Evolutionary conservation across 2,797 vertebrate genomes (phyloP).

Genomic region (Clarias laeviceps): DNA sequence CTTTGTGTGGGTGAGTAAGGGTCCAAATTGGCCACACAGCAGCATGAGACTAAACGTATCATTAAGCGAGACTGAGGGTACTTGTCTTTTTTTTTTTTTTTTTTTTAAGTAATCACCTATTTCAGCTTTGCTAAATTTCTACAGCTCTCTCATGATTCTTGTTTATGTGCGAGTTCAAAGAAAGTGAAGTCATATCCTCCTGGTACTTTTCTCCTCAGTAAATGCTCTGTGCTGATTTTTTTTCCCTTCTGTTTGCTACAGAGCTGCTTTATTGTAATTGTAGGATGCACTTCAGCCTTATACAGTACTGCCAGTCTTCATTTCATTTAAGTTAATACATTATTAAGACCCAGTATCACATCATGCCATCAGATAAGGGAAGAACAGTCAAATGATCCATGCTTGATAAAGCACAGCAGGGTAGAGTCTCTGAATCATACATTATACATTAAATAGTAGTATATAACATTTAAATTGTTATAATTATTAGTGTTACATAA

Average conservation of each 20-base stretch:
- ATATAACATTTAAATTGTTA: too few relatives aligned
- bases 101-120: constrained; percentile 27
- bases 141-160: constrained; percentile 23
- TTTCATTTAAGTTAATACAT: background rate
- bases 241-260: background rate
- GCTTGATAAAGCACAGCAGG: background rate
- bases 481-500: too few relatives aligned
- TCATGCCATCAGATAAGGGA: too few relatives aligned
- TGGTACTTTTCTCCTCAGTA: background rate
- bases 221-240: background rate
- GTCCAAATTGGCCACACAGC: constrained; percentile 58
- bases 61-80: constrained; percentile 43
- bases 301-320: background rate
- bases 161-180: constrained; percentile 31
- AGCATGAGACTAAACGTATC: constrained; percentile 58
- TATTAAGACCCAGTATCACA: background rate
- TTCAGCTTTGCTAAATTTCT: constrained; percentile 35
- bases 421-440: background rate
- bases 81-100: constrained; percentile 2
- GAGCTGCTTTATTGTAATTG: background rate
- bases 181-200: constrained; percentile 22
- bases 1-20: constrained; percentile 47
- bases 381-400: background rate
- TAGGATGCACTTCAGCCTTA: background rate
- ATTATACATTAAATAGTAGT: too few relatives aligned